Evolutionary conservation across 2,888 invertebrate genomes (phyloP).

Genomic region (Troides aeacus): DNA sequence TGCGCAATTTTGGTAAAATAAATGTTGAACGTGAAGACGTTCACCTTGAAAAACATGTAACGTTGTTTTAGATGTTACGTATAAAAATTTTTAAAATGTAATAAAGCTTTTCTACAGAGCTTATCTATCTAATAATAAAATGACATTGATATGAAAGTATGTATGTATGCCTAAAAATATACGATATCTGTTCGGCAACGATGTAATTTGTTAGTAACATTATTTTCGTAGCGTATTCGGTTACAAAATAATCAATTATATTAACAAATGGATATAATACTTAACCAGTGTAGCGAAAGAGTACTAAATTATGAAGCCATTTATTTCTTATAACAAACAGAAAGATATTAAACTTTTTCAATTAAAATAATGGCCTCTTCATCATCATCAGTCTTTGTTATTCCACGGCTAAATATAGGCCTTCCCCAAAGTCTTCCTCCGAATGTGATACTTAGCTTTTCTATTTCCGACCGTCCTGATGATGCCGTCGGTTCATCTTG

Average conservation of each 20-base stretch:
- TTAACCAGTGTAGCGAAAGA: too few relatives aligned
- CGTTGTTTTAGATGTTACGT: not conserved
- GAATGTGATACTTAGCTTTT: too few relatives aligned
- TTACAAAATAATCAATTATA: not conserved
- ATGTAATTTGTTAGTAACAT: not conserved
- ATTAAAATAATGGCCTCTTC: too few relatives aligned
- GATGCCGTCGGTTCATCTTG: too few relatives aligned
- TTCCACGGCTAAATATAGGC: too few relatives aligned
- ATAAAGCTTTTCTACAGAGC: not conserved
- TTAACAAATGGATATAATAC: not conserved
- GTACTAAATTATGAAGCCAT: too few relatives aligned
- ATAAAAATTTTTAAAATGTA: not conserved
- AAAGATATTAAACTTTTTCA: not conserved
- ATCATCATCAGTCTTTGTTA: too few relatives aligned
- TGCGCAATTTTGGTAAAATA: not conserved
- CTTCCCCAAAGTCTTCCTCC: too few relatives aligned
- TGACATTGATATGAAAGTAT: not conserved
- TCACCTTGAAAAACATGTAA: not conserved
- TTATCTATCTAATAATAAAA: not conserved
- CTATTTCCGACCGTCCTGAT: too few relatives aligned
- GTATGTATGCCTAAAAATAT: not conserved
- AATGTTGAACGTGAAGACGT: not conserved
- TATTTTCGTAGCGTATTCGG: not conserved
- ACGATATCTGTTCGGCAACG: not conserved
- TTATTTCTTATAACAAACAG: not conserved